These are phyloP conservation scores for Lampropteryx suffumata DNA, from an alignment of 2,888 invertebrate species.

Conservation along the genomic window DNA sequence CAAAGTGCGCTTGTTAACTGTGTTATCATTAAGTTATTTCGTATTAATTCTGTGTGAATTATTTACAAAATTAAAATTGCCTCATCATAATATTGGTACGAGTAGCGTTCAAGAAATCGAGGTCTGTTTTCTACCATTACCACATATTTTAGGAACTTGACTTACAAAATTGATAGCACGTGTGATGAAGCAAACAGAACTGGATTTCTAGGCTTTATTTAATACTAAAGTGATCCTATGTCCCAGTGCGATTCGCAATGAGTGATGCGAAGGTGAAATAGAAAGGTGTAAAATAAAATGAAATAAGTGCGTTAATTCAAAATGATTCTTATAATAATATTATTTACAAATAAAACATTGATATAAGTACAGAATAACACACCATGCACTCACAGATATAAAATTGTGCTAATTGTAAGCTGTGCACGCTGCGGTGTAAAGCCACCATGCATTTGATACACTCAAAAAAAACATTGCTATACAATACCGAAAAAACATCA, in stretches of 20 bases:
- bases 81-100: not conserved
- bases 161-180: not conserved
- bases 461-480: slow-evolving; percentile 43
- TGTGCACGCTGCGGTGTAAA: slow-evolving; percentile 72
- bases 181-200: slow-evolving; percentile 14
- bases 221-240: slow-evolving; percentile 19
- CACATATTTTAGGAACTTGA: slow-evolving; percentile 1
- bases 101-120: slow-evolving; percentile 20
- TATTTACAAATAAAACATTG: slow-evolving; percentile 75
- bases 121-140: slow-evolving; percentile 12
- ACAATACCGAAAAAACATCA: slow-evolving; percentile 51
- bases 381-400: slow-evolving; percentile 80
- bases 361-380: slow-evolving; percentile 75
- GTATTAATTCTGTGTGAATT: slow-evolving; percentile 36
- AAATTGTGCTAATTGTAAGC: slow-evolving; percentile 69
- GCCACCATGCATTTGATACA: slow-evolving; percentile 66
- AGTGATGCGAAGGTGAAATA: slow-evolving; percentile 62
- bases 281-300: slow-evolving; percentile 71
- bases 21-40: slow-evolving; percentile 38
- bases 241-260: slow-evolving; percentile 42
- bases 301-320: slow-evolving; percentile 79
- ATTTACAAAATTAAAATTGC: slow-evolving; percentile 21
- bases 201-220: slow-evolving; percentile 20
- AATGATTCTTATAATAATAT: slow-evolving; percentile 75
- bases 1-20: slow-evolving; percentile 36